Conservation (phyloP, 2,113 vertebrate genomes). For the Pollimyrus isidori region DNA sequence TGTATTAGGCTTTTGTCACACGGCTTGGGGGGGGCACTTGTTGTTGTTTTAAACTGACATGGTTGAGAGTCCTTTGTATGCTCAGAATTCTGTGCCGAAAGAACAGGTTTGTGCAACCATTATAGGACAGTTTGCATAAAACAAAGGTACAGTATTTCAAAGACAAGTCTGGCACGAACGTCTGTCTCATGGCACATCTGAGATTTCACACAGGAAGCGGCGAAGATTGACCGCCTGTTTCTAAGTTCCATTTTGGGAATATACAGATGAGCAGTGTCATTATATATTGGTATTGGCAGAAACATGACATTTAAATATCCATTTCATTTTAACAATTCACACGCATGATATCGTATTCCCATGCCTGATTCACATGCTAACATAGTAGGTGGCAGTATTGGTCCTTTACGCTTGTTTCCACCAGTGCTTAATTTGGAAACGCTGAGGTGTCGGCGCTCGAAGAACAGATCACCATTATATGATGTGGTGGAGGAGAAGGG, state of each 20-base stretch:
- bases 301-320: not conserved
- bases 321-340: not conserved
- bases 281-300: not conserved
- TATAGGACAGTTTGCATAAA: not conserved
- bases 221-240: no score
- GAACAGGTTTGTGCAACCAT: not conserved
- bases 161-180: not conserved
- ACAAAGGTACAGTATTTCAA: not conserved
- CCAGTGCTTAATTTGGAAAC: no score
- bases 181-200: not conserved
- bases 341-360: not conserved
- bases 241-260: not conserved
- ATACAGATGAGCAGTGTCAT: not conserved
- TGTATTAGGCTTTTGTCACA: constrained; percentile 26
- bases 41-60: constrained; percentile 6
- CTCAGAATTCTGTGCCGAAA: not conserved
- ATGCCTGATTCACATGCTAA: not conserved
- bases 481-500: no score
- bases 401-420: not conserved
- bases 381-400: not conserved
- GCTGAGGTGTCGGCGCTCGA: no score
- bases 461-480: no score
- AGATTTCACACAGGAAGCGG: not conserved
- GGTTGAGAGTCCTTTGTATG: not conserved
- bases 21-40: not conserved